phyloP scores from a whole-genome alignment of 2,113 vertebrate species.

The Chaetodon auriga region DNA sequence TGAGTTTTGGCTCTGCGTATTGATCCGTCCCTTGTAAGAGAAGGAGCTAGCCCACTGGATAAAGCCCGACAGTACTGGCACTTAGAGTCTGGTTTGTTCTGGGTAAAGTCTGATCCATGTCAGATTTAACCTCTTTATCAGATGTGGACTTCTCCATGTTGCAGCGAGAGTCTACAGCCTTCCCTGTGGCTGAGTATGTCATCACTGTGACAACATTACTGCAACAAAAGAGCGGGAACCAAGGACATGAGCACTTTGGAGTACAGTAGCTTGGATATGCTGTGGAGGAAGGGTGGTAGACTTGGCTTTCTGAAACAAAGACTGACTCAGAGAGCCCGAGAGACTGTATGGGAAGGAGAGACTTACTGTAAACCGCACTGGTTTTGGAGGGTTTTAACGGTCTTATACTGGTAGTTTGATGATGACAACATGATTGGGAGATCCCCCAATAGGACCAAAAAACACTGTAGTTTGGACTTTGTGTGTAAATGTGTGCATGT shows the following conservation, averaged over 20 bases:
- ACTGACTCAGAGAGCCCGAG: conserved; percentile 41
- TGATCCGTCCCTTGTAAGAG: conserved; percentile 39
- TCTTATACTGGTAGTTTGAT: conserved; percentile 75
- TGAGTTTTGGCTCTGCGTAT: conserved; percentile 35
- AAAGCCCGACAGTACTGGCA: conserved; percentile 59
- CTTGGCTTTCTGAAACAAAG: conserved; percentile 54
- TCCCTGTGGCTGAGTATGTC: conserved; percentile 39
- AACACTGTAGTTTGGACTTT: conserved; percentile 78
- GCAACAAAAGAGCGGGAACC: conserved; percentile 57
- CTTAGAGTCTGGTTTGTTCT: conserved; percentile 46
- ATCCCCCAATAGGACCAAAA: conserved; percentile 83
- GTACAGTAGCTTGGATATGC: conserved; percentile 37
- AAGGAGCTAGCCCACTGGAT: conserved; percentile 51
- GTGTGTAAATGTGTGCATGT: conserved; percentile 54
- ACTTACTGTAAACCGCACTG: conserved; percentile 75
- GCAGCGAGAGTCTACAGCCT: conserved; percentile 32
- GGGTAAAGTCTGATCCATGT: conserved; percentile 39
- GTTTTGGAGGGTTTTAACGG: conserved; percentile 71
- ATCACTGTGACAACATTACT: conserved; percentile 36
- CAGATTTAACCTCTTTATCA: conserved; percentile 48
- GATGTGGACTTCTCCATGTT: conserved; percentile 37
- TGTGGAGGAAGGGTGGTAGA: conserved; percentile 28
- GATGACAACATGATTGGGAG: conserved; percentile 57
- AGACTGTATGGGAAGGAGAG: conserved; percentile 45
- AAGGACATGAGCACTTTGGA: conserved; percentile 76